phyloP scores from a whole-genome alignment of 1,140 invertebrate genomes.

The Mizuhopecten yessoensis region DNA sequence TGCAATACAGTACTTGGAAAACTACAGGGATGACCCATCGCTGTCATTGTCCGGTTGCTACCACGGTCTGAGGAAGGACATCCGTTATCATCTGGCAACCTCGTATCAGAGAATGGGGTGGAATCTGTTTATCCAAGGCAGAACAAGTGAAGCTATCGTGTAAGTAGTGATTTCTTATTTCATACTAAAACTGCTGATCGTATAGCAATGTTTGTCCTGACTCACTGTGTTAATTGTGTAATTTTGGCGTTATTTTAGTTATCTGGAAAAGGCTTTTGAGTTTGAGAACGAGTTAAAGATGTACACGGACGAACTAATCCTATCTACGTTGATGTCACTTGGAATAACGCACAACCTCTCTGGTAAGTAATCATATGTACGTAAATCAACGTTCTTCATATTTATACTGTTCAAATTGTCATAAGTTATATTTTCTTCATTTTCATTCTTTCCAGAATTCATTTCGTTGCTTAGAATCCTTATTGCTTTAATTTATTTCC shows the following conservation, averaged over 20 bases:
- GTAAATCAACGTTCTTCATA: too few relatives aligned
- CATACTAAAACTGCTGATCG: too few relatives aligned
- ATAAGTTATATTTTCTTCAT: too few relatives aligned
- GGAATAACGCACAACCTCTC: slow-evolving; percentile 41
- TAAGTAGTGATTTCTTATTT: background rate
- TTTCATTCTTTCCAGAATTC: too few relatives aligned
- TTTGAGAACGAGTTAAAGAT: slow-evolving; percentile 56
- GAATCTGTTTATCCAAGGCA: slow-evolving; percentile 59
- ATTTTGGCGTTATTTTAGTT: slow-evolving; percentile 8
- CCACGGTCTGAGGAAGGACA: background rate
- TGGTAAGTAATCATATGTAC: slow-evolving; percentile 4
- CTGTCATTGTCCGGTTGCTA: background rate
- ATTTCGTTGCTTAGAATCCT: too few relatives aligned
- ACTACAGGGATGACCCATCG: background rate
- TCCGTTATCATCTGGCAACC: background rate
- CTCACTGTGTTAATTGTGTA: background rate
- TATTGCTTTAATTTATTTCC: too few relatives aligned
- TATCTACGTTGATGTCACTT: slow-evolving; percentile 53
- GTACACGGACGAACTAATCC: slow-evolving; percentile 50
- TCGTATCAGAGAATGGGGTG: slow-evolving; percentile 54
- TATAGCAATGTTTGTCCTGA: too few relatives aligned
- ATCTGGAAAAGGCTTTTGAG: slow-evolving; percentile 54
- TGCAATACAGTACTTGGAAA: slow-evolving; percentile 11
- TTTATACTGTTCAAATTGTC: too few relatives aligned
- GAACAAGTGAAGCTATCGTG: slow-evolving; percentile 45